Evolutionary conservation across 2,888 invertebrate genomes (phyloP), one percentile per base, ranked within the genome.

Genomic region (Philonicus albiceps): DNA sequence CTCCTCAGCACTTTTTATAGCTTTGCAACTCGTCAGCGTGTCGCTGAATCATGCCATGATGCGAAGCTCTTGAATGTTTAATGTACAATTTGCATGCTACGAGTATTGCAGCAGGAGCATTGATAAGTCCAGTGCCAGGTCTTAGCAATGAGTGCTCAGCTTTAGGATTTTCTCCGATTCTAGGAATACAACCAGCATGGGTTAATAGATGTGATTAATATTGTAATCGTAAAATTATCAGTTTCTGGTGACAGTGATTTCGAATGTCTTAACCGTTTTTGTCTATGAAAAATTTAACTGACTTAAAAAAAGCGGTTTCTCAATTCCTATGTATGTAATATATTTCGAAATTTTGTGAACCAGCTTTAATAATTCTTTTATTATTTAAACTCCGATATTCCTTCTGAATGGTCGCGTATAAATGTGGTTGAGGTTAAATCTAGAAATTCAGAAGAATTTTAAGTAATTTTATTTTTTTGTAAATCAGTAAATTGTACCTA

Each of bases 41-140:
- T 76, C 64, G 64, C 76, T 76, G 76, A 76, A 34, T 76, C 76
- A 76, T 40, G 22, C 3, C 76, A 76, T 76, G 19, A 76, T 40
- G 76, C 37, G 16, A 34, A 75, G 27, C 37, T 76, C 76, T 76
- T 76, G 76, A 40, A 40, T 40, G n/a, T 76, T 76, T 76, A 76
- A 76, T 76, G 40, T 8, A 40, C 76, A 76, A 76, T 76, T 76
- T 76, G 76, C 76, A 76, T 76, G 40, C 76, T 40, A n/a, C n/a
- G n/a, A n/a, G n/a, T n/a, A 43, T 37, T 43, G 40, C 76, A 76
- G 22, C n/a, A 19, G 40, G 37, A 43, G 22, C 34, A 76, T 19
- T 76, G 76, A 76, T 76, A 76, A 76, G 76, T 76, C 43, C 22
- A 40, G 76, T 76, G 19, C 40, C 19, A 40, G 76, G 40, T 34